Percentiles rank a stretch among this genome's conserved stretches.
phyloP scores from a whole-genome alignment of 2,113 vertebrate genomes.

The Cynoglossus semilaevis region DNA sequence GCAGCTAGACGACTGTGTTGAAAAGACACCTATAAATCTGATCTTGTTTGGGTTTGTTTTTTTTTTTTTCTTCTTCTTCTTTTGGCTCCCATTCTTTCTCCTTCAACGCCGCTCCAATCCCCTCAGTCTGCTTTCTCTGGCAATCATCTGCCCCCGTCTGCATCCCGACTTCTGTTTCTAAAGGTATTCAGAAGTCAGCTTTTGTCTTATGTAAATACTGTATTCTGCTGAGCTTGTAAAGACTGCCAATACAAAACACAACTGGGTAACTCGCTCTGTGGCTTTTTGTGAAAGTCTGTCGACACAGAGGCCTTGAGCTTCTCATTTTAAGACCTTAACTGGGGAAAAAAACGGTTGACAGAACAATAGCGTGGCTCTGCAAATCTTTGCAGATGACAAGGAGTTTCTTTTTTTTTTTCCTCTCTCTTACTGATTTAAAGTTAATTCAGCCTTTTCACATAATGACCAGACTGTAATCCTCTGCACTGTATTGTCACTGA shows the following conservation, averaged over 20 bases:
- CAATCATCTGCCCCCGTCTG: conserved; percentile 44
- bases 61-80: not conserved
- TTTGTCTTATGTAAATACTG: conserved; percentile 47
- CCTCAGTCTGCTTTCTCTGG: conserved; percentile 32
- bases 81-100: conserved; percentile 25
- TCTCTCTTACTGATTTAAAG: not conserved
- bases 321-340: conserved; percentile 3
- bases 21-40: conserved; percentile 77
- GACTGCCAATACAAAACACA: conserved; percentile 31
- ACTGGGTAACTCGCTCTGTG: conserved; percentile 4
- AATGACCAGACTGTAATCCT: not conserved
- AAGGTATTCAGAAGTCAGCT: conserved; percentile 46
- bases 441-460: conserved; percentile 7
- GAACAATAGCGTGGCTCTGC: conserved; percentile 1
- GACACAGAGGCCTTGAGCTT: conserved; percentile 23
- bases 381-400: not conserved
- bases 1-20: conserved; percentile 61
- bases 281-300: conserved; percentile 15
- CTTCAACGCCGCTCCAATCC: conserved; percentile 40
- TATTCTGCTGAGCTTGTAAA: conserved; percentile 51
- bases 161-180: conserved; percentile 47
- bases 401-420: not conserved
- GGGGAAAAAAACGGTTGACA: not conserved
- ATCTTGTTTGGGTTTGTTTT: conserved; percentile 58
- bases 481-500: not conserved